Percentiles rank a stretch among this genome's conserved stretches.
Evolutionary conservation across 2,888 invertebrate species (phyloP).

Genomic region (Lepidochitona cinerea): DNA sequence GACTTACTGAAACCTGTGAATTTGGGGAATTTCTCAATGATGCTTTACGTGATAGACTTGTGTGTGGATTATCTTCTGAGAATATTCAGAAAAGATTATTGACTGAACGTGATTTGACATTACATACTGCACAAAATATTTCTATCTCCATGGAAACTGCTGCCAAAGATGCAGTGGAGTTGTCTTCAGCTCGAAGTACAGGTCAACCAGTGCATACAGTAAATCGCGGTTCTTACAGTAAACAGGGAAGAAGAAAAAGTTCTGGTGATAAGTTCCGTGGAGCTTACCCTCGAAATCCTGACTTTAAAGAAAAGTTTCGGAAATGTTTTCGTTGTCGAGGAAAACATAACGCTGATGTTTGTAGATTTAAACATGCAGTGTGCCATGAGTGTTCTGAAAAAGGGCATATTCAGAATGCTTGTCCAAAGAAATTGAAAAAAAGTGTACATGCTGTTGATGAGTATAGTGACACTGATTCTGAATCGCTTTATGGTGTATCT

Average conservation of each 20-base stretch:
- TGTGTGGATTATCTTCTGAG: conserved; percentile 25
- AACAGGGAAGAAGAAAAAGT: neutral
- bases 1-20: neutral
- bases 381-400: conserved; percentile 8
- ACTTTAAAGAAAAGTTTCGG: neutral
- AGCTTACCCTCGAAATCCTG: neutral
- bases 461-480: neutral
- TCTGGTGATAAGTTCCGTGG: neutral
- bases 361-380: conserved; percentile 12
- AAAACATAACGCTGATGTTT: conserved; percentile 6
- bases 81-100: conserved; percentile 22
- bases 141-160: conserved; percentile 30
- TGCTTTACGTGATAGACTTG: conserved; percentile 27
- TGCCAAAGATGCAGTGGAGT: conserved; percentile 17
- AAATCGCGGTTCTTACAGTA: neutral
- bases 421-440: conserved; percentile 4
- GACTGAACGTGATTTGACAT: conserved; percentile 12
- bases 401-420: conserved; percentile 8
- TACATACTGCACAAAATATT: conserved; percentile 18
- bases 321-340: conserved; percentile 9
- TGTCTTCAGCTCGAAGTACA: conserved; percentile 2
- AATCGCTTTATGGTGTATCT: neutral
- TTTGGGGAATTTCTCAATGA: conserved; percentile 19
- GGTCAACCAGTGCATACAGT: neutral
- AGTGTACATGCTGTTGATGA: neutral